phyloP scores from a whole-genome alignment of 2,888 invertebrate genomes.

The Nymphalis c-album region DNA sequence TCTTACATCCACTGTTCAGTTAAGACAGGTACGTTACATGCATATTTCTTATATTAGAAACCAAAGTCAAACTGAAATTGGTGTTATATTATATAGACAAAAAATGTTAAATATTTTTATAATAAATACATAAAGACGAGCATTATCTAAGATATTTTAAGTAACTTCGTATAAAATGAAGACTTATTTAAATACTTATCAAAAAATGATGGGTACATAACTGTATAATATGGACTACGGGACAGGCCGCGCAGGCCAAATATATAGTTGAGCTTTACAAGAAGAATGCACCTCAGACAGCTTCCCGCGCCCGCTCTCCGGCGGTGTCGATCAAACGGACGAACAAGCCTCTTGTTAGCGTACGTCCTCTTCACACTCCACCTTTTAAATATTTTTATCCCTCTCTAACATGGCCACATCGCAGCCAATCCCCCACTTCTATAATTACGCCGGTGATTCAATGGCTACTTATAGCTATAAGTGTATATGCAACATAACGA shows the following conservation, averaged over 20 bases:
- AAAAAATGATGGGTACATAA: slow-evolving; percentile 55
- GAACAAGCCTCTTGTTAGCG: slow-evolving; percentile 80
- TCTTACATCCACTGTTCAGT: slow-evolving; percentile 98
- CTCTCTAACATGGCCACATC: slow-evolving; percentile 68
- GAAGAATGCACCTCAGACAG: slow-evolving; percentile 79
- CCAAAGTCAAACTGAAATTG: background rate
- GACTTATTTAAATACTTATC: slow-evolving; percentile 5
- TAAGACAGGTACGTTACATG: slow-evolving; percentile 90
- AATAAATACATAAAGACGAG: background rate
- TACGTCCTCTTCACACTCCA: slow-evolving; percentile 62
- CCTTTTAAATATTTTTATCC: slow-evolving; percentile 54
- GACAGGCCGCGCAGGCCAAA: slow-evolving; percentile 60
- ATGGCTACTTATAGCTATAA: slow-evolving; percentile 80
- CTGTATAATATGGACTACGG: slow-evolving; percentile 59
- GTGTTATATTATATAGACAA: no score
- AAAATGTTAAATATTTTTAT: no score
- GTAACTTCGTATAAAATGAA: background rate
- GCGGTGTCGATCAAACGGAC: slow-evolving; percentile 81
- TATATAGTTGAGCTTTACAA: slow-evolving; percentile 80
- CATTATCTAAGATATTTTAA: background rate
- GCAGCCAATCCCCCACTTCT: slow-evolving; percentile 82
- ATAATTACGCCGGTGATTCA: slow-evolving; percentile 82
- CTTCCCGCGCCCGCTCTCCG: slow-evolving; percentile 75
- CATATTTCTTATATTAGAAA: slow-evolving; percentile 26
- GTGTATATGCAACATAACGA: slow-evolving; percentile 70